Conservation (phyloP, 2,797 vertebrate genomes). For the Chelon auratus region DNA sequence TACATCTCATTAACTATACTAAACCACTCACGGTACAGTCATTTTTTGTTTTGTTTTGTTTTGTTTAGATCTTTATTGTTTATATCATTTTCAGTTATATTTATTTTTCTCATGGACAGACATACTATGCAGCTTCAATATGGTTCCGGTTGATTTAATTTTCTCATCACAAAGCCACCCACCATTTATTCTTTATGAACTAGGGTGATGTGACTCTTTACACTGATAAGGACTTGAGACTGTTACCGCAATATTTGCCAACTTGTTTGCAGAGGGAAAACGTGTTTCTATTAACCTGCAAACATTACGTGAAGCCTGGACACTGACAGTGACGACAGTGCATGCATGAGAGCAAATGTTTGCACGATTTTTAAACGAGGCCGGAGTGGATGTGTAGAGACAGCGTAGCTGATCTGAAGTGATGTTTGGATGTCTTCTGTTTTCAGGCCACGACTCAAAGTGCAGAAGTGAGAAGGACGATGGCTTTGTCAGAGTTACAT, state of each 20-base stretch:
- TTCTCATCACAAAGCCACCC: neutral
- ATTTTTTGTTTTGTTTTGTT: too few relatives aligned
- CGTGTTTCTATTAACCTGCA: neutral
- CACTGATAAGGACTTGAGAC: neutral
- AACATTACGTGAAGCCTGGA: neutral
- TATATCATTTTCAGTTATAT: too few relatives aligned
- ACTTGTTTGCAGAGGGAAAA: neutral
- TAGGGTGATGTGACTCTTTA: neutral
- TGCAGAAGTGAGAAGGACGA: conserved; percentile 89
- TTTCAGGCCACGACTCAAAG: conserved; percentile 87
- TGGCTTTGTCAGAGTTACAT: conserved; percentile 93
- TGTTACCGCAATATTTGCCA: neutral
- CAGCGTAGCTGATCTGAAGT: too few relatives aligned
- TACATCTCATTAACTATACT: too few relatives aligned
- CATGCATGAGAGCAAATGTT: neutral
- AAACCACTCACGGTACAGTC: too few relatives aligned
- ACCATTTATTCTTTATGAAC: neutral
- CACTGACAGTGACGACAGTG: neutral
- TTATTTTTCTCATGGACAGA: too few relatives aligned
- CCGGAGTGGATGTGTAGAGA: too few relatives aligned
- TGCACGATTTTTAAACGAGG: neutral
- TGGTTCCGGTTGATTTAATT: neutral
- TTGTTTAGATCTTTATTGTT: too few relatives aligned
- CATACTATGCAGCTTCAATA: neutral
- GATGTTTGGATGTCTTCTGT: neutral